These are phyloP conservation scores for Orthosia gracilis DNA, from an alignment of 2,888 invertebrate species.

Conservation along the genomic window DNA sequence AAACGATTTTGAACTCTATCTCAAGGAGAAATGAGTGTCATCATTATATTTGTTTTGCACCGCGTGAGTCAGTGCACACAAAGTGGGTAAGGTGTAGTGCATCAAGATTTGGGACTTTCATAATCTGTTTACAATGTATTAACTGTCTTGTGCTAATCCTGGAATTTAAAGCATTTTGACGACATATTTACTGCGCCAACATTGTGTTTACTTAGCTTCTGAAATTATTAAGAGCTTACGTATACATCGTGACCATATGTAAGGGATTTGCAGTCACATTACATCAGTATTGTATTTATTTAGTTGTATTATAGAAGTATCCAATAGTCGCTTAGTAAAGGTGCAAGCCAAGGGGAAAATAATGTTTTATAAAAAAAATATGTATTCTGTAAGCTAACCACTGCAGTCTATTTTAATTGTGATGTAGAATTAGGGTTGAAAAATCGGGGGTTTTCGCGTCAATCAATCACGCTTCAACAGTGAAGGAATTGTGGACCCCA, in stretches of 20 bases:
- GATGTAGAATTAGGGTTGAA: too few relatives aligned
- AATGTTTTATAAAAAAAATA: too few relatives aligned
- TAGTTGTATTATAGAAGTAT: too few relatives aligned
- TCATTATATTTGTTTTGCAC: constrained; percentile 40
- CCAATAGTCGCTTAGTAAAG: too few relatives aligned
- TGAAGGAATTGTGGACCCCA: too few relatives aligned
- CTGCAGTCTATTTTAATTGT: too few relatives aligned
- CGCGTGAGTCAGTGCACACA: constrained; percentile 45
- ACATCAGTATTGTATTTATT: too few relatives aligned
- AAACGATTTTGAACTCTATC: constrained; percentile 33
- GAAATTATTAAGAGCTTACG: constrained; percentile 12
- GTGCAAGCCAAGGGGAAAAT: too few relatives aligned
- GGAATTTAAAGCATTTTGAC: constrained; percentile 34
- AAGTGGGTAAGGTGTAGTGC: constrained; percentile 54
- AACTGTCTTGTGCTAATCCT: constrained; percentile 46
- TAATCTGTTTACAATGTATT: constrained; percentile 59
- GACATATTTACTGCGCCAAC: constrained; percentile 45
- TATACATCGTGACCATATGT: neutral
- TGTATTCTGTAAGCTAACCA: too few relatives aligned
- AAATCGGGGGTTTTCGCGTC: too few relatives aligned
- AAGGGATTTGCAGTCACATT: too few relatives aligned
- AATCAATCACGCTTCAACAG: too few relatives aligned
- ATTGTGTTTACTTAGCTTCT: constrained; percentile 12
- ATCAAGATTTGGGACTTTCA: constrained; percentile 56
- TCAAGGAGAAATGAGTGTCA: neutral